Percentiles rank a stretch among this genome's conserved stretches.
Evolutionary conservation across 1,140 invertebrate species (phyloP).

Genomic region (Diorhabda sublineata): DNA sequence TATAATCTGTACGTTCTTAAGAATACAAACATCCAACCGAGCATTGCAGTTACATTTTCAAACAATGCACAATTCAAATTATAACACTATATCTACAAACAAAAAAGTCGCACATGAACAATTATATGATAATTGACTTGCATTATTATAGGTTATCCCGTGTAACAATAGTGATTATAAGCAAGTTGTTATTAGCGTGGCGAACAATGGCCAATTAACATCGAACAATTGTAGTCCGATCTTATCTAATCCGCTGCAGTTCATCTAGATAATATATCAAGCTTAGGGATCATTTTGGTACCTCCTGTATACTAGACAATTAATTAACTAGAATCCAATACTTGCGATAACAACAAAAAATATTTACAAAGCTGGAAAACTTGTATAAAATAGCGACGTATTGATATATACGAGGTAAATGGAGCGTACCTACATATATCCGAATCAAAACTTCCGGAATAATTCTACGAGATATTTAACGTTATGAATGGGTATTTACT

Average conservation of each 20-base stretch:
- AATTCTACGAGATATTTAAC: too few relatives aligned
- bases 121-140: conserved; percentile 21
- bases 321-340: too few relatives aligned
- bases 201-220: conserved; percentile 22
- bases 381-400: too few relatives aligned
- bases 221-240: conserved; percentile 13
- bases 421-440: too few relatives aligned
- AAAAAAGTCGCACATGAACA: conserved; percentile 11
- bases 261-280: conserved; percentile 16
- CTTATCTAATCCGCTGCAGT: conserved; percentile 15
- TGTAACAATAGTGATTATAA: conserved; percentile 22
- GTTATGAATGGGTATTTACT: too few relatives aligned
- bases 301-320: not conserved
- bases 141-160: conserved; percentile 21
- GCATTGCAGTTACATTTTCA: not conserved
- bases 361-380: too few relatives aligned
- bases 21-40: too few relatives aligned
- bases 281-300: not conserved
- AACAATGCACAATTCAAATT: conserved; percentile 15
- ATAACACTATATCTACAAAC: conserved; percentile 9
- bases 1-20: too few relatives aligned
- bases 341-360: too few relatives aligned
- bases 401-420: too few relatives aligned
- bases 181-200: conserved; percentile 17
- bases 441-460: too few relatives aligned